A percentile compares a stretch with the other conserved stretches of the same genome.
These are phyloP conservation scores for Papilio polyxenes DNA, from an alignment of 1,140 invertebrate species.

Conservation along the genomic window DNA sequence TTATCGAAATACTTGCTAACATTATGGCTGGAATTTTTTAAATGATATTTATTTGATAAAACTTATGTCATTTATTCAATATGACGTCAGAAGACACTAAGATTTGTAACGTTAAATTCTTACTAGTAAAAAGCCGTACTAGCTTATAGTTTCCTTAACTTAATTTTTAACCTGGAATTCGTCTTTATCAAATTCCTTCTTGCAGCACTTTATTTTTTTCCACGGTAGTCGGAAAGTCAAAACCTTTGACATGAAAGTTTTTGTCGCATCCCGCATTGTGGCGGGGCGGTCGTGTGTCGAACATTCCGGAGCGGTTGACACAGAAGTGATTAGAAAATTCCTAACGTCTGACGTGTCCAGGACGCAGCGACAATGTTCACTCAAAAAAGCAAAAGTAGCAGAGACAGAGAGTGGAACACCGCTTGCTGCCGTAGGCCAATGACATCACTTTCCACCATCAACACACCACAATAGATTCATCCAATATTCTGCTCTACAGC, in stretches of 20 bases:
- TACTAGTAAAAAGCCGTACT: not conserved
- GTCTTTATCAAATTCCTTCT: conserved; percentile 13
- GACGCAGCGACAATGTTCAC: conserved; percentile 33
- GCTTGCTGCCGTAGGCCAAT: conserved; percentile 31
- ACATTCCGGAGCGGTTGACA: conserved; percentile 29
- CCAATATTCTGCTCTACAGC: conserved; percentile 15
- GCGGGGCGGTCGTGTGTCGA: conserved; percentile 4
- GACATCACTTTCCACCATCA: conserved; percentile 35
- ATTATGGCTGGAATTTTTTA: not conserved
- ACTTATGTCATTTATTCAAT: not conserved
- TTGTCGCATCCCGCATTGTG: conserved; percentile 17
- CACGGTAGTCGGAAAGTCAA: not conserved
- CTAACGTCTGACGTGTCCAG: conserved; percentile 32
- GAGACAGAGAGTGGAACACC: conserved; percentile 29
- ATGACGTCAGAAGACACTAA: not conserved
- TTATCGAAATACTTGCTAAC: not conserved
- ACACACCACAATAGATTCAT: not conserved
- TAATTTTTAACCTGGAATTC: not conserved
- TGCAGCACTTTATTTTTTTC: not conserved
- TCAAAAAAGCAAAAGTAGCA: conserved; percentile 35
- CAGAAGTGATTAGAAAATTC: conserved; percentile 35
- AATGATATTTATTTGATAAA: not conserved
- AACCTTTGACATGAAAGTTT: conserved; percentile 28
- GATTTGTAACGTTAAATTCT: not conserved
- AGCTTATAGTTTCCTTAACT: not conserved